Percentiles rank a stretch among this genome's conserved stretches.
These are phyloP conservation scores for Lasioglossum villosulum DNA, from an alignment of 2,888 invertebrate species.

Conservation along the genomic window DNA sequence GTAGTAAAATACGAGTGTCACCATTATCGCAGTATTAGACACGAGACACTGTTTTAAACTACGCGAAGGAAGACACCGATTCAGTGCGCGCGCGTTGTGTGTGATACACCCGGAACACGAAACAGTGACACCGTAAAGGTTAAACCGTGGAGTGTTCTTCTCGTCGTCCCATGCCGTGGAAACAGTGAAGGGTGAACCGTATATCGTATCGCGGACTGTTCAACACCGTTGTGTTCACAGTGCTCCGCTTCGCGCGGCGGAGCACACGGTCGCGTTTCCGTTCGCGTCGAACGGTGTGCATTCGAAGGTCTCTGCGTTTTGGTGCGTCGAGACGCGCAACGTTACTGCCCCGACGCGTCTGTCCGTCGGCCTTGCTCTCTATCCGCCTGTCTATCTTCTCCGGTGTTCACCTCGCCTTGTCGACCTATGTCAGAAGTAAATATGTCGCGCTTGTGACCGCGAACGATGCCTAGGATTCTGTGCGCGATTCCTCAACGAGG, in stretches of 20 bases:
- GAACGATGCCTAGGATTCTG: constrained; percentile 39
- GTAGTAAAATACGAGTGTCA: constrained; percentile 27
- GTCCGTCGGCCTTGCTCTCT: constrained; percentile 37
- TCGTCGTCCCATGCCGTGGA: neutral
- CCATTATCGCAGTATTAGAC: neutral
- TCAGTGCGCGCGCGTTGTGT: neutral
- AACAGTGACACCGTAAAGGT: neutral
- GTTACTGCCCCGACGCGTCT: constrained; percentile 38
- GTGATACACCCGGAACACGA: neutral
- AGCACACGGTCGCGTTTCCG: constrained; percentile 31
- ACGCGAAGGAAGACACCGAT: neutral
- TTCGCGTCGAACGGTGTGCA: constrained; percentile 35
- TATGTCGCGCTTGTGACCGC: constrained; percentile 52
- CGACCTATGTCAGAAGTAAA: constrained; percentile 12
- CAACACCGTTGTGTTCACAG: constrained; percentile 26
- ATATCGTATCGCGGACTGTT: neutral
- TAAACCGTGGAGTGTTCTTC: neutral
- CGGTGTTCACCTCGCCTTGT: neutral
- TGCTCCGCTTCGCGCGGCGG: constrained; percentile 36
- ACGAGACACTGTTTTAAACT: neutral
- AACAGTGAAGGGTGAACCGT: constrained; percentile 43
- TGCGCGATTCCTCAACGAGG: constrained; percentile 40
- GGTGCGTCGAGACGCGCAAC: constrained; percentile 44
- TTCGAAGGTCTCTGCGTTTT: constrained; percentile 3
- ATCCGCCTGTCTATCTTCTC: constrained; percentile 7